A percentile compares a stretch with the other conserved stretches of the same genome.
Conservation (phyloP, 2,113 vertebrate species). For the Notarius lentiginosus region DNA sequence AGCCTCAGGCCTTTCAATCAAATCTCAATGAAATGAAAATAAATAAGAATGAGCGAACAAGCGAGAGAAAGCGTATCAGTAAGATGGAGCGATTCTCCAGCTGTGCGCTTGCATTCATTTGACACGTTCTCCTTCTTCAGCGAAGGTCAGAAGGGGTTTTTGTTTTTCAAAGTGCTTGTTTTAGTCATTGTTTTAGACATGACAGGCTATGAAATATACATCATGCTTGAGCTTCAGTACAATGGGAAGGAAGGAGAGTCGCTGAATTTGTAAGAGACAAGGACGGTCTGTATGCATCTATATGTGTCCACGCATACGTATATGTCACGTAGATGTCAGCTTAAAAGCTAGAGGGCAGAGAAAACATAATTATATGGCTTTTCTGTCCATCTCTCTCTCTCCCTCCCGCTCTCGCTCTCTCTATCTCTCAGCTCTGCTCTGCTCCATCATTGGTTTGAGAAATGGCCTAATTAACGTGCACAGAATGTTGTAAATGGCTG, state of each 20-base stretch:
- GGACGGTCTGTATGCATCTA: slow-evolving; percentile 6
- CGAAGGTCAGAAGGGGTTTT: neutral
- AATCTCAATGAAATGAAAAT: slow-evolving; percentile 54
- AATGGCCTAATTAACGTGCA: slow-evolving; percentile 55
- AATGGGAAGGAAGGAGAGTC: slow-evolving; percentile 25
- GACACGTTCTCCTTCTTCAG: slow-evolving; percentile 21
- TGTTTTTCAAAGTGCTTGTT: slow-evolving; percentile 16
- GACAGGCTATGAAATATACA: slow-evolving; percentile 48
- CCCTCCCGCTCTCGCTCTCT: neutral
- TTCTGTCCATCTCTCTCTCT: slow-evolving; percentile 3
- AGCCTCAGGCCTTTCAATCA: slow-evolving; percentile 53
- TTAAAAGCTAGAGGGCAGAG: slow-evolving; percentile 42
- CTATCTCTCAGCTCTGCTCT: neutral
- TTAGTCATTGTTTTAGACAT: slow-evolving; percentile 37
- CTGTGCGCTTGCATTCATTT: slow-evolving; percentile 29
- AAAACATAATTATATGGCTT: slow-evolving; percentile 48
- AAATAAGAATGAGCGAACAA: slow-evolving; percentile 35
- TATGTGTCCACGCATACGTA: neutral
- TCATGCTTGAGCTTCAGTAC: slow-evolving; percentile 37
- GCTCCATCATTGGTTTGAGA: slow-evolving; percentile 63
- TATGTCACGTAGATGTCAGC: slow-evolving; percentile 41
- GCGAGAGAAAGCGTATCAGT: slow-evolving; percentile 10
- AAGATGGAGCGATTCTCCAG: slow-evolving; percentile 29
- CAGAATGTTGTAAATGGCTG: slow-evolving; percentile 31
- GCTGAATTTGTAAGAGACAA: slow-evolving; percentile 34